Conservation (phyloP, 1,140 invertebrate genomes). For the Periplaneta americana region DNA sequence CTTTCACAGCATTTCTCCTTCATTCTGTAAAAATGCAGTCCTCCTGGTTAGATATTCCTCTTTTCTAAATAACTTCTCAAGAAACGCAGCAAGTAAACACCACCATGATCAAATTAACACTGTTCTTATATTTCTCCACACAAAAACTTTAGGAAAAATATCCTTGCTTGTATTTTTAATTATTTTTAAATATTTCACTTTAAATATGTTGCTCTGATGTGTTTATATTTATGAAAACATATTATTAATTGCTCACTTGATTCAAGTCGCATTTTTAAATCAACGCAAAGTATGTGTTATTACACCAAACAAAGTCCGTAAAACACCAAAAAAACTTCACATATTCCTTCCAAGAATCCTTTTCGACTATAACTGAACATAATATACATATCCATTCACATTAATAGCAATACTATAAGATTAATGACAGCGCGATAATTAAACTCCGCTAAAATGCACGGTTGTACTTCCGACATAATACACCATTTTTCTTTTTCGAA, state of each 20-base stretch:
- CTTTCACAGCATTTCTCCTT: slow-evolving; percentile 21
- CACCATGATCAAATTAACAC: slow-evolving; percentile 37
- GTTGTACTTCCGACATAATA: slow-evolving; percentile 16
- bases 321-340: neutral
- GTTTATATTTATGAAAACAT: neutral
- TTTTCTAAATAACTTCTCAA: slow-evolving; percentile 37
- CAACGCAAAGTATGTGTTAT: slow-evolving; percentile 9
- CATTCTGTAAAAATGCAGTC: slow-evolving; percentile 26
- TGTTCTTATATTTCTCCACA: slow-evolving; percentile 10
- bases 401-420: slow-evolving; percentile 7
- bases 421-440: slow-evolving; percentile 22
- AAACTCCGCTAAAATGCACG: slow-evolving; percentile 20
- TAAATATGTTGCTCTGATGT: neutral
- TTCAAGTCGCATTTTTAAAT: slow-evolving; percentile 8
- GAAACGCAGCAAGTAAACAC: slow-evolving; percentile 44
- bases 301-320: neutral
- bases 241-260: slow-evolving; percentile 9
- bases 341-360: neutral
- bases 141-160: neutral
- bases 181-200: neutral
- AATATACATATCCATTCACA: slow-evolving; percentile 2
- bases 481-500: slow-evolving; percentile 27
- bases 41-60: slow-evolving; percentile 26
- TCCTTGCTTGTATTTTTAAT: neutral
- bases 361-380: neutral